Conservation (phyloP, 64 coral and sea anemone species). For the Stichodactyla helianthus region DNA sequence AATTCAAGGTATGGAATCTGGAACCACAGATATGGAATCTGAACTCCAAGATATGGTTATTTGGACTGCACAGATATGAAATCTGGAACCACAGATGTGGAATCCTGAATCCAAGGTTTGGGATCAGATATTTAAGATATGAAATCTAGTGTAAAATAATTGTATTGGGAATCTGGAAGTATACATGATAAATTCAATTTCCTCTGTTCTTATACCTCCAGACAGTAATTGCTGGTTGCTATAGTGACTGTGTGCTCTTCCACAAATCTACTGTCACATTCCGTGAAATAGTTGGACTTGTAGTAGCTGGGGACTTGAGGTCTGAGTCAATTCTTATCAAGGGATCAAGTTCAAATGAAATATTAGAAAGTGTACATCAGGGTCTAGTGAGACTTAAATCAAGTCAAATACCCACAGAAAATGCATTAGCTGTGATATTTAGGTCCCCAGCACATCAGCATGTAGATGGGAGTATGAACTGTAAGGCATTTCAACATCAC, state of each 20-base stretch:
- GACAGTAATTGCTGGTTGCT: constrained; percentile 46
- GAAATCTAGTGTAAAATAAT: too few relatives aligned
- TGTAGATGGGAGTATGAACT: constrained; percentile 24
- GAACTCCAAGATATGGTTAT: too few relatives aligned
- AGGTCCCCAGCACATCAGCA: constrained; percentile 14
- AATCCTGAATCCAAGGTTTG: too few relatives aligned
- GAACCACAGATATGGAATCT: too few relatives aligned
- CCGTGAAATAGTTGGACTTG: constrained; percentile 58
- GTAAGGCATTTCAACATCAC: constrained; percentile 10
- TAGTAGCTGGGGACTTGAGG: constrained; percentile 41
- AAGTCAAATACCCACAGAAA: constrained; percentile 2
- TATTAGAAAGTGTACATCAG: constrained; percentile 26
- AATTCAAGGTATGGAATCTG: too few relatives aligned
- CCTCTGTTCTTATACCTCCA: background rate
- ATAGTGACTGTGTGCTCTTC: constrained; percentile 48
- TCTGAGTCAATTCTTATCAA: constrained; percentile 26
- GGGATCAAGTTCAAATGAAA: constrained; percentile 16
- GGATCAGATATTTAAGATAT: too few relatives aligned
- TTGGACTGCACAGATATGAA: too few relatives aligned
- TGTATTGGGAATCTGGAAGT: background rate
- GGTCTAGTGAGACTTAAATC: constrained; percentile 25
- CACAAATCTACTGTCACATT: constrained; percentile 36
- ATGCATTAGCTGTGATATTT: constrained; percentile 27
- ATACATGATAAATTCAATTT: background rate
- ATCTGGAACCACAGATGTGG: too few relatives aligned